Percentiles rank a stretch among this genome's conserved stretches.
Conservation (phyloP, 2,797 vertebrate genomes). For the Sebastes glaucus region DNA sequence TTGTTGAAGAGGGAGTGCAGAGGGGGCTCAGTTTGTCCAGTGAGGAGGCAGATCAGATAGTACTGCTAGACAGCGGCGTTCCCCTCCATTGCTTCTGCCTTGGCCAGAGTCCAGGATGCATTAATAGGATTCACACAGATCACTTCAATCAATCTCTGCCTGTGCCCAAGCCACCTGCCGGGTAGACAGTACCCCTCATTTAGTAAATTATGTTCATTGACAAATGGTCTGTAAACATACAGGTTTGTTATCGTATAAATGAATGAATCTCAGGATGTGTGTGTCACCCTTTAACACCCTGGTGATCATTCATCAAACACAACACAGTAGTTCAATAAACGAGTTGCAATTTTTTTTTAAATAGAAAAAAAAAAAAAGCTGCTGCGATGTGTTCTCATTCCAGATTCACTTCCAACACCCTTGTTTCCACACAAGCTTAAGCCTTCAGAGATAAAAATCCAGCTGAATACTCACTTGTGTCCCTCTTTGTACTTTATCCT, state of each 20-base stretch:
- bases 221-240: slow-evolving; percentile 63
- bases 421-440: slow-evolving; percentile 51
- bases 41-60: slow-evolving; percentile 63
- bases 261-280: slow-evolving; percentile 23
- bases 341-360: slow-evolving; percentile 13
- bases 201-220: slow-evolving; percentile 68
- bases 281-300: slow-evolving; percentile 20
- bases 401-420: slow-evolving; percentile 45
- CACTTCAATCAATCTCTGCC: slow-evolving; percentile 74
- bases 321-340: slow-evolving; percentile 39
- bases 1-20: slow-evolving; percentile 41
- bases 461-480: slow-evolving; percentile 78
- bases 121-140: slow-evolving; percentile 78
- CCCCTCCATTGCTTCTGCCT: slow-evolving; percentile 67
- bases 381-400: slow-evolving; percentile 42
- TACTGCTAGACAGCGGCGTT: slow-evolving; percentile 66
- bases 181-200: slow-evolving; percentile 75
- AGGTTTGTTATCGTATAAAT: slow-evolving; percentile 21
- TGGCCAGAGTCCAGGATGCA: slow-evolving; percentile 71
- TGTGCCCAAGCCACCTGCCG: slow-evolving; percentile 72
- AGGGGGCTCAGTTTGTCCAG: slow-evolving; percentile 54
- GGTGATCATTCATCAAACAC: slow-evolving; percentile 36
- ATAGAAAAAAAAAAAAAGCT: slow-evolving; percentile 22
- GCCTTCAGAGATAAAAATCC: slow-evolving; percentile 58
- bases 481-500: slow-evolving; percentile 75